Conservation (phyloP, 2,888 invertebrate genomes). For the Aphodius sticticus region DNA sequence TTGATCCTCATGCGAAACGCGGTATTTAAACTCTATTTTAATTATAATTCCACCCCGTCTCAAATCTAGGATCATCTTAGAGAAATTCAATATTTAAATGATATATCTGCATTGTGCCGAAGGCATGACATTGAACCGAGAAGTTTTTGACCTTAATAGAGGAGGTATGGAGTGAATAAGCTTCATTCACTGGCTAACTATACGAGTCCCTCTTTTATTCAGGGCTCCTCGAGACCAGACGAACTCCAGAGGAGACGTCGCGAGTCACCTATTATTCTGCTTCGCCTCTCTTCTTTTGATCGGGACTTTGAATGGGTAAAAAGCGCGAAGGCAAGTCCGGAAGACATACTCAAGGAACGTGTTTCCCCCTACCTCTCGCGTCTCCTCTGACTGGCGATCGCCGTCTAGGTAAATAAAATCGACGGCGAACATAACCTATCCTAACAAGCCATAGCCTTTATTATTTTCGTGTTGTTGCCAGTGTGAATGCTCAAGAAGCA, state of each 20-base stretch:
- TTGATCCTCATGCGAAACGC: too few relatives aligned
- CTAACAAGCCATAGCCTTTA: constrained; percentile 30
- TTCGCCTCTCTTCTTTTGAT: constrained; percentile 14
- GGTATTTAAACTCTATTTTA: background rate
- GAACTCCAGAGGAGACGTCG: constrained; percentile 36
- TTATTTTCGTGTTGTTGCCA: background rate
- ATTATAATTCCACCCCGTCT: background rate
- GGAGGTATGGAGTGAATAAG: constrained; percentile 30
- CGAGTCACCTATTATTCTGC: constrained; percentile 38
- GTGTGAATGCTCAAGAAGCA: constrained; percentile 1
- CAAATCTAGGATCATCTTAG: constrained; percentile 28
- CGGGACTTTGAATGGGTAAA: constrained; percentile 31
- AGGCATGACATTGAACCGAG: constrained; percentile 36
- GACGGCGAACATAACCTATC: constrained; percentile 36
- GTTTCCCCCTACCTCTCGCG: constrained; percentile 36
- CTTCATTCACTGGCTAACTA: constrained; percentile 38
- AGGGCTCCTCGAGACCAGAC: constrained; percentile 37
- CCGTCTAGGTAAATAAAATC: constrained; percentile 6
- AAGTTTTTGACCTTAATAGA: constrained; percentile 39
- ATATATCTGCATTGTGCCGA: constrained; percentile 29
- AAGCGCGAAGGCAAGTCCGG: constrained; percentile 40
- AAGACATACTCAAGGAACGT: constrained; percentile 37
- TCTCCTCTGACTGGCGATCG: constrained; percentile 30
- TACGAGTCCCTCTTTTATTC: constrained; percentile 34
- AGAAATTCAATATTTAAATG: constrained; percentile 37